phyloP scores from a whole-genome alignment of 2,797 vertebrate genomes.

The Artibeus jamaicensis region DNA sequence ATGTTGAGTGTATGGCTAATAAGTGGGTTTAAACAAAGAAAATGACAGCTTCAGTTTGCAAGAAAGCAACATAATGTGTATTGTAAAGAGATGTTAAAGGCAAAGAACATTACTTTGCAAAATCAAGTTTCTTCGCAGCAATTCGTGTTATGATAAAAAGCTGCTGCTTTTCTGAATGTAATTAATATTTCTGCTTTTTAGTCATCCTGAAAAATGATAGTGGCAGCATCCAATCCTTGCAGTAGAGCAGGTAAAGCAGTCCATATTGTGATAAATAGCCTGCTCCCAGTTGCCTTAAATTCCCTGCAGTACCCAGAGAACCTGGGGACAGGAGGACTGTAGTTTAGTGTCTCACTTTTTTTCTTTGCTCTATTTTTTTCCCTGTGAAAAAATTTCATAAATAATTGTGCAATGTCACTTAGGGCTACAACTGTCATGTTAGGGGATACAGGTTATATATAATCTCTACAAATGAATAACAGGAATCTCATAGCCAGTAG shows the following conservation, averaged over 20 bases:
- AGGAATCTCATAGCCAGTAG: not conserved
- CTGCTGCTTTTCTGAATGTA: conserved; percentile 39
- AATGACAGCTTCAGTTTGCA: not conserved
- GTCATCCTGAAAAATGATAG: not conserved
- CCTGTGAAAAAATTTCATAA: conserved; percentile 25
- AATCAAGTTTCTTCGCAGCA: conserved; percentile 5
- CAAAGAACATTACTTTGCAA: conserved; percentile 37
- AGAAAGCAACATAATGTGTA: conserved; percentile 9
- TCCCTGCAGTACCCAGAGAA: not conserved
- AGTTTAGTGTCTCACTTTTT: not conserved
- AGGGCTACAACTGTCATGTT: conserved; percentile 28
- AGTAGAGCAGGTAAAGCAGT: not conserved
- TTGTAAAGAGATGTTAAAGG: conserved; percentile 20
- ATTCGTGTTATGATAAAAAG: conserved; percentile 42
- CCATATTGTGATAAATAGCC: not conserved
- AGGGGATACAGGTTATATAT: not conserved
- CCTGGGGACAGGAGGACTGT: not conserved
- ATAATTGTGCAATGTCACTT: conserved; percentile 36
- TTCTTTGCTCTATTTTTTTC: not conserved
- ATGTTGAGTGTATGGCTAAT: not conserved
- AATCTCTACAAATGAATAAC: conserved; percentile 29
- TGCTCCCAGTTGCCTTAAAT: not conserved
- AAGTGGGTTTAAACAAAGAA: conserved; percentile 48
- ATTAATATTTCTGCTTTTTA: conserved; percentile 32
- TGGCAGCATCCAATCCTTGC: not conserved